These are phyloP conservation scores for Agelastica alni DNA, from an alignment of 2,888 invertebrate genomes.

Conservation along the genomic window DNA sequence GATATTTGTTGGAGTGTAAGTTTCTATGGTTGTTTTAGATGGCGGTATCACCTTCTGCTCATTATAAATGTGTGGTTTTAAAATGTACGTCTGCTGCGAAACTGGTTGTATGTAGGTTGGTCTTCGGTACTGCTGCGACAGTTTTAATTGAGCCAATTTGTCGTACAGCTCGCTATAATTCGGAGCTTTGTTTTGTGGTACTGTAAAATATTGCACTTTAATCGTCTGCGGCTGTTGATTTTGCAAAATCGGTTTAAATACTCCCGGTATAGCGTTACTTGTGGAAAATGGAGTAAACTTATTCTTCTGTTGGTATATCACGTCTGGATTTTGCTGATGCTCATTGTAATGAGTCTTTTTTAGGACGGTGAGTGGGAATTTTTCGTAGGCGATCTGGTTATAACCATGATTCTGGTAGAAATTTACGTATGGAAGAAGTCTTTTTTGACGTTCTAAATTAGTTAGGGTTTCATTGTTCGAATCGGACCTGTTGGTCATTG, in stretches of 20 bases:
- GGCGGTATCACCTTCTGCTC: slow-evolving; percentile 33
- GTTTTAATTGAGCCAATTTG: slow-evolving; percentile 52
- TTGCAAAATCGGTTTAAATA: slow-evolving; percentile 58
- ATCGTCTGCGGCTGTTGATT: slow-evolving; percentile 24
- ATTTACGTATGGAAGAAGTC: slow-evolving; percentile 82
- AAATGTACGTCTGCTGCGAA: slow-evolving; percentile 23
- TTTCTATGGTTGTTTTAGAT: slow-evolving; percentile 49
- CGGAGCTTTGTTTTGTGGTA: slow-evolving; percentile 38
- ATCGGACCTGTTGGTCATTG: slow-evolving; percentile 40
- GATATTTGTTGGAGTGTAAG: slow-evolving; percentile 52
- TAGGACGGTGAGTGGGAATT: slow-evolving; percentile 31
- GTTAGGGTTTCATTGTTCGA: slow-evolving; percentile 46
- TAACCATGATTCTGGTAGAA: slow-evolving; percentile 66
- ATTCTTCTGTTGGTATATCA: slow-evolving; percentile 29
- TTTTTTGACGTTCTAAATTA: slow-evolving; percentile 68
- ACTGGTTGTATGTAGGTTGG: slow-evolving; percentile 28
- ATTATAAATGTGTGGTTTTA: slow-evolving; percentile 29
- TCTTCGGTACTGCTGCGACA: slow-evolving; percentile 40
- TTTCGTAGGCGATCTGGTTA: slow-evolving; percentile 45
- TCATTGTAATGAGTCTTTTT: slow-evolving; percentile 40
- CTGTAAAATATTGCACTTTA: slow-evolving; percentile 30
- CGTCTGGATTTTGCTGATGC: slow-evolving; percentile 18
- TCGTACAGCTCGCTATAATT: slow-evolving; percentile 54
- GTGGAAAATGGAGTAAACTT: slow-evolving; percentile 61
- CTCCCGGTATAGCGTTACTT: slow-evolving; percentile 61